phyloP scores from a whole-genome alignment of 2,888 invertebrate species.

The Bombyx huttoni region DNA sequence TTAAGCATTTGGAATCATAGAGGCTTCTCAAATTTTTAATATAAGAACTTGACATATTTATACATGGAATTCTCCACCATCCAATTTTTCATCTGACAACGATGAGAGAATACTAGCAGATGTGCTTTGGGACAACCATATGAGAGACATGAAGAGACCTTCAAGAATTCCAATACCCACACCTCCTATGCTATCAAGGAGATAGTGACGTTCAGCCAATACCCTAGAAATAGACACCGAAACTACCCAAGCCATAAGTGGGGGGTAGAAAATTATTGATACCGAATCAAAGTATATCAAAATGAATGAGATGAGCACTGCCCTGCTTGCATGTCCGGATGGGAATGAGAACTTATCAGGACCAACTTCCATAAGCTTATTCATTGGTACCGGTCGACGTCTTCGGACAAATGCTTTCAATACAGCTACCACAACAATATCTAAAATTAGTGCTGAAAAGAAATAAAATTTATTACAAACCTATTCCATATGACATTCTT shows the following conservation, averaged over 20 bases:
- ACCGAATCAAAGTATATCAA: slow-evolving; percentile 77
- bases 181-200: slow-evolving; percentile 88
- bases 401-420: slow-evolving; percentile 85
- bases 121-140: slow-evolving; percentile 80
- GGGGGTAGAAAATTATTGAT: slow-evolving; percentile 71
- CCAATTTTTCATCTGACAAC: slow-evolving; percentile 77
- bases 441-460: slow-evolving; percentile 83
- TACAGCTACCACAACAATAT: slow-evolving; percentile 82
- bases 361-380: slow-evolving; percentile 80
- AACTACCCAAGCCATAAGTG: slow-evolving; percentile 81
- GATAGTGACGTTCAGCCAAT: slow-evolving; percentile 87
- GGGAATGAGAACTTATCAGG: slow-evolving; percentile 94
- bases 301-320: slow-evolving; percentile 81
- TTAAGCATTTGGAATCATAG: background rate
- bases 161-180: slow-evolving; percentile 79
- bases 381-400: slow-evolving; percentile 79
- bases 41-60: slow-evolving; percentile 21
- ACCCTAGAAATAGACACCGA: slow-evolving; percentile 85
- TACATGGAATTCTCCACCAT: slow-evolving; percentile 80
- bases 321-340: slow-evolving; percentile 93
- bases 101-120: slow-evolving; percentile 73
- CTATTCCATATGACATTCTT: no score
- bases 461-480: slow-evolving; percentile 5
- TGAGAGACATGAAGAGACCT: slow-evolving; percentile 73
- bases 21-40: background rate